Conservation (phyloP, 2,888 invertebrate genomes). For the Pecten maximus region DNA sequence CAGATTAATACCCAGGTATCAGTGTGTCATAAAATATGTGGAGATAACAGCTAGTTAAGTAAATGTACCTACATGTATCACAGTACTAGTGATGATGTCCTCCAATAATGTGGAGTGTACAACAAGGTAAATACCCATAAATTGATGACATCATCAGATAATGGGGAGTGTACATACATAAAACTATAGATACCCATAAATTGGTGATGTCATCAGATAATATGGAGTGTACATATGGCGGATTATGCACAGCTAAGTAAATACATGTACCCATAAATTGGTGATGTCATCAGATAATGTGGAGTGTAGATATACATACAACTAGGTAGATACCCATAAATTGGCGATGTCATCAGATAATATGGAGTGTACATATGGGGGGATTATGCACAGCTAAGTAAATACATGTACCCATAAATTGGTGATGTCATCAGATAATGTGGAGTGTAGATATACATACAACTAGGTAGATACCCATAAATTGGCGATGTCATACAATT, state of each 20-base stretch:
- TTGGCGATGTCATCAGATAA: background rate
- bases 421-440: background rate
- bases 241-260: too few relatives aligned
- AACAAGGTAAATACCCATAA: background rate
- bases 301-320: background rate
- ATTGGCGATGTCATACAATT: background rate
- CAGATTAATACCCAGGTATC: background rate
- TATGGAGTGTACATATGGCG: background rate
- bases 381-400: too few relatives aligned
- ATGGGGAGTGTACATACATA: background rate
- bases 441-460: background rate
- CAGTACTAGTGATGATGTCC: background rate
- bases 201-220: background rate
- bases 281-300: background rate
- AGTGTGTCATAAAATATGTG: background rate
- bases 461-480: slow-evolving; percentile 41
- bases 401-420: background rate
- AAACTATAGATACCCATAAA: background rate
- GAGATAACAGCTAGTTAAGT: background rate
- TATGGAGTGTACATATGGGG: background rate
- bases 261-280: background rate
- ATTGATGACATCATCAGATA: background rate
- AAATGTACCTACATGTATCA: background rate
- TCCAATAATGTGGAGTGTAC: background rate
- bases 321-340: background rate